phyloP scores from a whole-genome alignment of 1,140 invertebrate species.

The Magallana angulata region DNA sequence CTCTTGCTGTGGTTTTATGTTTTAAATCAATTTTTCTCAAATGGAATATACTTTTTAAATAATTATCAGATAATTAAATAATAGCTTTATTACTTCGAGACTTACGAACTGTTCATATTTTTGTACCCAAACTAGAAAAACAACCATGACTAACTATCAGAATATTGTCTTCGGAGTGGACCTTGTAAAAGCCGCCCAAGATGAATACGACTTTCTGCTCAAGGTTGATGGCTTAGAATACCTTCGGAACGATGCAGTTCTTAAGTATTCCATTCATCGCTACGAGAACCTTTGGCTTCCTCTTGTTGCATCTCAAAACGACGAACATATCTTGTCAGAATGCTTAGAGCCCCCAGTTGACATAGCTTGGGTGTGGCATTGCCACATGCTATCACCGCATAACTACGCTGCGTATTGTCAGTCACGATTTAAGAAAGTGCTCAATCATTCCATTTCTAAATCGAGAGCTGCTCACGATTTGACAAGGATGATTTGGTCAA shows the following conservation, averaged over 20 bases:
- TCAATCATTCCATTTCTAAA: constrained; percentile 75
- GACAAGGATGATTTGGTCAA: constrained; percentile 54
- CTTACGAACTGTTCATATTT: too few species aligned
- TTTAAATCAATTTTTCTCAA: too few species aligned
- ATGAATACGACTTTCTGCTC: constrained; percentile 22
- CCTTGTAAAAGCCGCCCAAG: not conserved
- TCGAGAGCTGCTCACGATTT: constrained; percentile 23
- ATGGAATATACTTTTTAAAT: too few species aligned
- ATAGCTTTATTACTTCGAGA: too few species aligned
- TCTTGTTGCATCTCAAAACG: constrained; percentile 66
- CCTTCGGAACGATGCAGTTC: not conserved
- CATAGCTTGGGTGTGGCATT: constrained; percentile 81
- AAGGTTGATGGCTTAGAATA: constrained; percentile 15
- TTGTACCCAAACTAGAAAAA: not conserved
- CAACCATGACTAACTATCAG: not conserved
- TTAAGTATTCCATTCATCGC: constrained; percentile 59
- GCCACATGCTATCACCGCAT: constrained; percentile 77
- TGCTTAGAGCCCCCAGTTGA: constrained; percentile 77
- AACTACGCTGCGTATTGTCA: constrained; percentile 77
- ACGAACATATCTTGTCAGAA: not conserved
- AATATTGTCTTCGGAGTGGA: not conserved
- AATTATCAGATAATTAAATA: too few species aligned
- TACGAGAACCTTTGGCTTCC: constrained; percentile 80
- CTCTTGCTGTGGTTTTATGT: too few species aligned
- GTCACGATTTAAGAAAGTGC: constrained; percentile 66